phyloP scores from a whole-genome alignment of 1,140 invertebrate genomes.

The Sminthurides bifidus region DNA sequence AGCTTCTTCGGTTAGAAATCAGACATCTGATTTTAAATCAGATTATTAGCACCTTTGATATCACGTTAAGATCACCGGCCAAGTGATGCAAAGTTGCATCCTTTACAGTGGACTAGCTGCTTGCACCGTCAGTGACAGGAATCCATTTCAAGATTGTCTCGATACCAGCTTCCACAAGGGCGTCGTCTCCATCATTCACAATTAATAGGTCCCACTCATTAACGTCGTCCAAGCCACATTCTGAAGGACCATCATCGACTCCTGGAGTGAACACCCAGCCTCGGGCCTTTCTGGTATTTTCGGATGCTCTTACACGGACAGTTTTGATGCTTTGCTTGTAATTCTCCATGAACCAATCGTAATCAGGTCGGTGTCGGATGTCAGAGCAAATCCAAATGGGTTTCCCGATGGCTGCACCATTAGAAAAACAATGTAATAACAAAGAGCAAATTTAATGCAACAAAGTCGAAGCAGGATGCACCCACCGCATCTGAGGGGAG shows the following conservation, averaged over 20 bases:
- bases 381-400: constrained; percentile 80
- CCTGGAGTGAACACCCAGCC: constrained; percentile 53
- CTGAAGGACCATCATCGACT: constrained; percentile 57
- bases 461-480: too few species aligned
- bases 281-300: constrained; percentile 50
- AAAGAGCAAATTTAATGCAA: too few species aligned
- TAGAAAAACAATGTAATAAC: too few species aligned
- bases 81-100: too few species aligned
- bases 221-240: constrained; percentile 59
- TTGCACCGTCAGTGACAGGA: too few species aligned
- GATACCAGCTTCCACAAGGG: constrained; percentile 2
- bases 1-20: too few species aligned
- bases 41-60: too few species aligned
- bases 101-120: too few species aligned
- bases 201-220: constrained; percentile 50
- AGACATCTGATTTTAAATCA: too few species aligned
- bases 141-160: constrained; percentile 12
- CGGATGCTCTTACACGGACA: constrained; percentile 56
- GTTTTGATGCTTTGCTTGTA: constrained; percentile 50
- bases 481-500: too few species aligned
- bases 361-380: constrained; percentile 69
- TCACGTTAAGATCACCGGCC: too few species aligned
- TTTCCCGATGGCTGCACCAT: constrained; percentile 21
- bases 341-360: constrained; percentile 65
- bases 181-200: constrained; percentile 40